Conservation (phyloP, 2,113 vertebrate species). For the Turnix velox region DNA sequence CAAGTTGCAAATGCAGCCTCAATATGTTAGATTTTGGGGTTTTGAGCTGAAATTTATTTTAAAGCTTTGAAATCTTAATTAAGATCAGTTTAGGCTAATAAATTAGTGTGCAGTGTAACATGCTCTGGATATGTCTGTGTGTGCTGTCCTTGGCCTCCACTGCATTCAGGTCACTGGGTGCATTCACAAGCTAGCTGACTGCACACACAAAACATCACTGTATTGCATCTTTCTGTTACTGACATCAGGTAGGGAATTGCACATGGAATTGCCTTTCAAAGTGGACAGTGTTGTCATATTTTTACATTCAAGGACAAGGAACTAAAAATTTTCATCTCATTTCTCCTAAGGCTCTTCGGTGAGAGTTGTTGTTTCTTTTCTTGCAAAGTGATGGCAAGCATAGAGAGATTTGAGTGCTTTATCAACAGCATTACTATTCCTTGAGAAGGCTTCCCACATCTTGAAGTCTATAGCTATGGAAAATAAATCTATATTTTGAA, state of each 20-base stretch:
- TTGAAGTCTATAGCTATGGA: conserved; percentile 62
- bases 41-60: neutral
- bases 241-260: neutral
- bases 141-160: neutral
- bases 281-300: neutral
- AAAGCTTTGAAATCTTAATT: neutral
- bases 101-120: neutral
- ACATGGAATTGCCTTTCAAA: neutral
- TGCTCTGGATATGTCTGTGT: neutral
- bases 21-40: neutral
- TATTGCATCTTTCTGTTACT: neutral
- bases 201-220: neutral
- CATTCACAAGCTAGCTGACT: neutral
- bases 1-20: neutral
- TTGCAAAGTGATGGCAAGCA: neutral
- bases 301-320: neutral
- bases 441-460: conserved; percentile 24
- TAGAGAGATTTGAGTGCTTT: conserved; percentile 42
- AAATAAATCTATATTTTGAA: conserved; percentile 74
- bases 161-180: neutral
- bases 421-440: conserved; percentile 46
- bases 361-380: conserved; percentile 24
- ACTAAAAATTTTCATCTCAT: neutral
- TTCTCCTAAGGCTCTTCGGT: neutral
- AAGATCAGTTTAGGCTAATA: neutral